Evolutionary conservation across 2,888 invertebrate species (phyloP).

Genomic region (Ametastegia equiseti): DNA sequence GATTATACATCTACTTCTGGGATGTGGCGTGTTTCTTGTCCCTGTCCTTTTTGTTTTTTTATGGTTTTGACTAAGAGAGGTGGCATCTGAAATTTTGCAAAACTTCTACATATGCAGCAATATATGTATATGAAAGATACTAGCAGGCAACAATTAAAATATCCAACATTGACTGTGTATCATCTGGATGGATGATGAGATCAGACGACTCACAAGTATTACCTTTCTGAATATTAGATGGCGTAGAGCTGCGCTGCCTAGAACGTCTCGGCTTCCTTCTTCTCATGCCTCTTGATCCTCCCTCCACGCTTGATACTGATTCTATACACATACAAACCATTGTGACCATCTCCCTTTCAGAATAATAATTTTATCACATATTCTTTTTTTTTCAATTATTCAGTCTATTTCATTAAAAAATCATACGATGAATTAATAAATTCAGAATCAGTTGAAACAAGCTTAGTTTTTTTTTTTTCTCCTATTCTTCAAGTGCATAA

Average conservation of each 20-base stretch:
- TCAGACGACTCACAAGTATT: conserved; percentile 55
- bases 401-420: conserved; percentile 6
- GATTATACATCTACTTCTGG: not conserved
- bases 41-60: not conserved
- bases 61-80: not conserved
- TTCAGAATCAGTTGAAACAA: conserved; percentile 20
- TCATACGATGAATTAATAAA: conserved; percentile 6
- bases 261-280: conserved; percentile 71
- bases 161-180: not conserved
- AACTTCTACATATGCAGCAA: not conserved
- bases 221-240: conserved; percentile 70
- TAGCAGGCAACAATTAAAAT: not conserved
- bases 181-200: not conserved
- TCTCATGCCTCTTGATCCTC: conserved; percentile 75
- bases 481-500: conserved; percentile 43
- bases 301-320: conserved; percentile 81
- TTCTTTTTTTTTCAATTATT: conserved; percentile 23
- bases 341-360: conserved; percentile 71
- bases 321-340: conserved; percentile 76
- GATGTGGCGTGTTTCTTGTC: not conserved
- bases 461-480: conserved; percentile 21
- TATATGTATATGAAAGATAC: not conserved
- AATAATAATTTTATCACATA: conserved; percentile 31
- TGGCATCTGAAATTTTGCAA: conserved; percentile 22
- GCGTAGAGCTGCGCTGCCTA: conserved; percentile 74